These are phyloP conservation scores for Anorthoa munda DNA, from an alignment of 2,888 invertebrate species.

Conservation along the genomic window DNA sequence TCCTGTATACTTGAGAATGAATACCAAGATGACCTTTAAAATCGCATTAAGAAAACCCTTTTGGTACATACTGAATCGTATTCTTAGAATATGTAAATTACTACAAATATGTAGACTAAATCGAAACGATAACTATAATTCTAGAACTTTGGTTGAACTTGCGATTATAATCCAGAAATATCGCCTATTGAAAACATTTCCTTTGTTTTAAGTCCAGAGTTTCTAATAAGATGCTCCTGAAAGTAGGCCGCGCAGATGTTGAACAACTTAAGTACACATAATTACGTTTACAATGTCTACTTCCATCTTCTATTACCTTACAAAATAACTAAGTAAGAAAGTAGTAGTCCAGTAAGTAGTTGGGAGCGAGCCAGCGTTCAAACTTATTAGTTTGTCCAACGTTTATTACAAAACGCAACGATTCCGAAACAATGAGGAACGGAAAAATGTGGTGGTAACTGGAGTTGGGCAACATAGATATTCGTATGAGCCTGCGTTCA, in stretches of 20 bases:
- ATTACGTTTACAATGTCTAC: not conserved
- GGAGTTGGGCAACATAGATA: constrained; percentile 26
- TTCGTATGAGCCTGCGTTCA: constrained; percentile 1
- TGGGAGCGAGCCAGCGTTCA: constrained; percentile 11
- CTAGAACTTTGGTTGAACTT: not conserved
- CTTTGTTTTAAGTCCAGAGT: not conserved
- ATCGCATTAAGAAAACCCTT: not conserved
- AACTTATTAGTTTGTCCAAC: constrained; percentile 41
- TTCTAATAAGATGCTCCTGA: not conserved
- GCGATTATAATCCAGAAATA: not conserved
- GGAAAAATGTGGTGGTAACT: constrained; percentile 32
- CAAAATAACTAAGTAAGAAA: constrained; percentile 2
- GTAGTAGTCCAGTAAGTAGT: constrained; percentile 10
- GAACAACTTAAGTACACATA: not conserved
- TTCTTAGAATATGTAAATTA: not conserved
- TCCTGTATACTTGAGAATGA: not conserved
- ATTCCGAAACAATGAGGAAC: constrained; percentile 32
- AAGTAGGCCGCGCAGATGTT: constrained; percentile 8
- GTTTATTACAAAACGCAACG: constrained; percentile 38
- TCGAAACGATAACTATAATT: no score
- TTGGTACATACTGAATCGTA: not conserved
- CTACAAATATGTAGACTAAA: no score
- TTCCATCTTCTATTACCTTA: not conserved
- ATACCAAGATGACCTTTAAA: not conserved
- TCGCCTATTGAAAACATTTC: not conserved